A percentile compares a stretch with the other conserved stretches of the same genome.
phyloP scores from a whole-genome alignment of 2,888 invertebrate genomes.

The Agriotes lineatus region DNA sequence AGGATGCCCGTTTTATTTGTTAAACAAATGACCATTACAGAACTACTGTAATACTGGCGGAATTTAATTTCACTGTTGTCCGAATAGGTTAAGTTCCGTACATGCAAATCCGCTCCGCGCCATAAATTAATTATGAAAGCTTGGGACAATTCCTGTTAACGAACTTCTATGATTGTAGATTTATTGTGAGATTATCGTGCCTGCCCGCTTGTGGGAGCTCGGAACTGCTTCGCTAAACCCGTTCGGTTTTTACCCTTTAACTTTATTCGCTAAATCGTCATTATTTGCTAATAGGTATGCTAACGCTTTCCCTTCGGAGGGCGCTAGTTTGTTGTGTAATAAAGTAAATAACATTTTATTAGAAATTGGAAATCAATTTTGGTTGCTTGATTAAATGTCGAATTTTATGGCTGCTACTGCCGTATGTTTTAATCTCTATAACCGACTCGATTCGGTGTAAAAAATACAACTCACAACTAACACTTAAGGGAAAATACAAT shows the following conservation, averaged over 20 bases:
- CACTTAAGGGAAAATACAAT: too few species aligned
- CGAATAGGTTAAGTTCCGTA: conserved; percentile 66
- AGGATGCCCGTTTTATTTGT: conserved; percentile 61
- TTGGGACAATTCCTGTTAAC: conserved; percentile 64
- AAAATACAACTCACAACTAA: too few species aligned
- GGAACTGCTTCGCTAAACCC: conserved; percentile 44
- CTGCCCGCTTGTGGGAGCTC: conserved; percentile 42
- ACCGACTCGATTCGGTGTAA: too few species aligned
- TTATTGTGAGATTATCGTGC: conserved; percentile 55
- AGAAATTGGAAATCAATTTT: too few species aligned
- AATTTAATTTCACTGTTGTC: conserved; percentile 67
- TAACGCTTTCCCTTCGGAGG: too few species aligned
- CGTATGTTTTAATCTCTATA: too few species aligned
- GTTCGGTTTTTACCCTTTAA: conserved; percentile 37
- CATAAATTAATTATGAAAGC: conserved; percentile 65
- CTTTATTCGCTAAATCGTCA: too few species aligned
- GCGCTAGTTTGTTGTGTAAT: too few species aligned
- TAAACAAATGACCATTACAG: conserved; percentile 65
- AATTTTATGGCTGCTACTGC: too few species aligned
- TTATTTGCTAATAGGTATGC: too few species aligned
- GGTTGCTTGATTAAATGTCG: too few species aligned
- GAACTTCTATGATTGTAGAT: conserved; percentile 65
- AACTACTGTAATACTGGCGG: conserved; percentile 55
- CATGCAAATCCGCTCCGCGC: conserved; percentile 64
- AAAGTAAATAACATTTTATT: too few species aligned